Conservation (phyloP, 53 echinoderm and acorn worm genomes). For the Antedon mediterranea region DNA sequence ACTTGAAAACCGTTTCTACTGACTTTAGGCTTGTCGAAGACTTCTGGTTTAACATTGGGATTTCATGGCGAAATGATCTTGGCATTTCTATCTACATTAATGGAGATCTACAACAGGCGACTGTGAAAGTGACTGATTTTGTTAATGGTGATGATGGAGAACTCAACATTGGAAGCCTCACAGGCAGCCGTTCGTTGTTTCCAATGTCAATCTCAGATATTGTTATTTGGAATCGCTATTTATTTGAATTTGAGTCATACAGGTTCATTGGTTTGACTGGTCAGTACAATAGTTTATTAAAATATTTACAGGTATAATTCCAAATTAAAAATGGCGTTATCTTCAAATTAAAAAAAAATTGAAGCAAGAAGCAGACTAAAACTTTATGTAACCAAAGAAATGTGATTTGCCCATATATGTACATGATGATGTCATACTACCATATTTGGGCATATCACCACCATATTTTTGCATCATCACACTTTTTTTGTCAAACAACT, state of each 20-base stretch:
- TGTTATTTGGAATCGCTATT: constrained; percentile 56
- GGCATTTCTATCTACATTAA: constrained; percentile 39
- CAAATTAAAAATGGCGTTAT: no score
- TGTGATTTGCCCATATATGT: no score
- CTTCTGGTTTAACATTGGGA: constrained; percentile 48
- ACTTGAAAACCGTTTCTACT: neutral
- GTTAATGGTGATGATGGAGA: neutral
- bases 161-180: neutral
- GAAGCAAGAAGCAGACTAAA: no score
- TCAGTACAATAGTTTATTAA: no score
- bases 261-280: constrained; percentile 63
- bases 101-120: constrained; percentile 2
- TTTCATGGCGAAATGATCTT: constrained; percentile 39
- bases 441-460: no score
- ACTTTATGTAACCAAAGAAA: no score
- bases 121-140: no score
- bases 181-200: neutral
- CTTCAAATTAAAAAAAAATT: no score
- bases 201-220: constrained; percentile 43
- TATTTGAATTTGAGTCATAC: constrained; percentile 57
- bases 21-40: neutral
- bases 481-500: no score
- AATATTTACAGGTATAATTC: no score
- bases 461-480: no score
- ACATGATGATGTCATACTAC: no score